Evolutionary conservation across 2,113 vertebrate species (phyloP), one percentile per base, ranked within the genome.

Genomic region (Spilogale gracilis): DNA sequence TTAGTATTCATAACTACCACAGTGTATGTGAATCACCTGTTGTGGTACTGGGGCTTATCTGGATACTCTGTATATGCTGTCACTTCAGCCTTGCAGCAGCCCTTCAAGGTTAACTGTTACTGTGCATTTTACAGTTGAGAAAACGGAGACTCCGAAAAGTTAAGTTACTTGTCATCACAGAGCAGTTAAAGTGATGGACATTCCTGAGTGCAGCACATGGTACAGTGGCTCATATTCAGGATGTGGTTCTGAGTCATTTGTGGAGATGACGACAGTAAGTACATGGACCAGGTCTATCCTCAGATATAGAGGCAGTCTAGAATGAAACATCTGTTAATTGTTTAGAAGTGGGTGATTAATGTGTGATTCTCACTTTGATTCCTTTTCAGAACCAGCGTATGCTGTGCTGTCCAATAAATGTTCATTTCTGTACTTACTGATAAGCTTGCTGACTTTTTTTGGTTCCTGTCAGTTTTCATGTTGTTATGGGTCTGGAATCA

Each of bases 21-120:
- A 2, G n/a, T 54, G 65, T 32, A 1, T 13, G 20, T 20, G 83
- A 4, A 63, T 27, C n/a, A 27, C 7, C 84, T 32, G 0, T 30
- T 23, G 0, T 6, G 48, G 67, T n/a, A 6, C 67, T 12, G 21
- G 23, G 9, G 0, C 0, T 69, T 7, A 1, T 23, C n/a, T 43
- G 17, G 30, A 1, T 14, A 5, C 27, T 27, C 2, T 10, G 4
- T 16, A 3, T 48, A 3, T 65, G 16, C 56, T 38, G 54, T 56
- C 54, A 1, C 48, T 12, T 50, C 21, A 23, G 27, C 81, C 83
- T n/a, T 27, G 74, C 65, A 69, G 80, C 82, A 54, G 5, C 56
- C 30, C n/a, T 48, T 32, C 3, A 8, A 12, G 17, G 43, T 32
- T 32, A 2, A 50, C 58, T 58, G 58, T 63, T 65, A 18, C 0